phyloP scores from a whole-genome alignment of 2,113 vertebrate species.

The Chrysochloris asiatica region DNA sequence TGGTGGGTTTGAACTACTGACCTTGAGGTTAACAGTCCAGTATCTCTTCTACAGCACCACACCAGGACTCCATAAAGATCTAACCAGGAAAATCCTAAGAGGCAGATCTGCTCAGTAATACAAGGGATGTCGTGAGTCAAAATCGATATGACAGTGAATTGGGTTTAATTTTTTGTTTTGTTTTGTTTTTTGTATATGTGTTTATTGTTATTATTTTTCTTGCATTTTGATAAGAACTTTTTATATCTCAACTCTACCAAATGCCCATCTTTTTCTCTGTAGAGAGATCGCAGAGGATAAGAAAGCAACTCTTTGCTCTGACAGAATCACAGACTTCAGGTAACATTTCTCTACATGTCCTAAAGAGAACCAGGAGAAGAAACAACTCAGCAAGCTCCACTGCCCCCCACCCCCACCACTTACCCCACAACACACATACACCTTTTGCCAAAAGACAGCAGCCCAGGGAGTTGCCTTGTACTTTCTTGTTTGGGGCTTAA shows the following conservation, averaged over 20 bases:
- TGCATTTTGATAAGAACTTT: background rate
- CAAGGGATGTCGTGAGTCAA: background rate
- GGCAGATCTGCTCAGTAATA: background rate
- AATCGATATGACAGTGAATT: background rate
- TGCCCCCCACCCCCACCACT: background rate
- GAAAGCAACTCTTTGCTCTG: background rate
- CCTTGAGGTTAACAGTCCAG: too few relatives aligned
- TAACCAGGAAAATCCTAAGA: background rate
- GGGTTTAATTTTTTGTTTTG: background rate
- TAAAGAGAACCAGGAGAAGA: background rate
- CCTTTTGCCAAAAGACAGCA: background rate
- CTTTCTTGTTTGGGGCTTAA: background rate
- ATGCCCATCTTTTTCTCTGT: background rate
- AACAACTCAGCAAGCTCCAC: fast-evolving
- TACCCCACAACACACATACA: too few relatives aligned
- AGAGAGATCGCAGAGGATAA: fast-evolving
- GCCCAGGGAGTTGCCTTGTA: fast-evolving
- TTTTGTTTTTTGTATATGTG: too few relatives aligned
- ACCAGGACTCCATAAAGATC: too few relatives aligned
- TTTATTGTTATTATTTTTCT: background rate
- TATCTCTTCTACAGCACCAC: too few relatives aligned
- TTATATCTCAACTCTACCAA: too few relatives aligned
- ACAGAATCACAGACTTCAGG: background rate
- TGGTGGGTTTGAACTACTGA: too few relatives aligned
- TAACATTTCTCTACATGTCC: fast-evolving